Evolutionary conservation across 1,140 invertebrate genomes (phyloP), one percentile per base, ranked within the genome.

Genomic region (Gyrodactylus salaris): DNA sequence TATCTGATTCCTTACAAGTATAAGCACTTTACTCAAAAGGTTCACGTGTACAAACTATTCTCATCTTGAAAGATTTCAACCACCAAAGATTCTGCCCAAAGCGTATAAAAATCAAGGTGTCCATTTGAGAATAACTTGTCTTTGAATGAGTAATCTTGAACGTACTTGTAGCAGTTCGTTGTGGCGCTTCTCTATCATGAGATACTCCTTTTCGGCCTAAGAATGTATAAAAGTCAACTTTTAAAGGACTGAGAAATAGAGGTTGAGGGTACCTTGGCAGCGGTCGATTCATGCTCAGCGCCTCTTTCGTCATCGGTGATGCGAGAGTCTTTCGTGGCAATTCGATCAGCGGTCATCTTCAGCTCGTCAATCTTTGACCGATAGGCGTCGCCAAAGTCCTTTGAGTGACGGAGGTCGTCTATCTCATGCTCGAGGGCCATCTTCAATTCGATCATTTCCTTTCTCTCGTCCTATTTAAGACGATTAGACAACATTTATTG

Each of bases 381-480:
- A 25, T 74, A 74, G 20, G 23, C 23, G 20, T 72, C 69, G 1
- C 27, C 70, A 21, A 73, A 70, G 24, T 26, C 21, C n/a, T 69
- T 74, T 7, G 69, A 68, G 19, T 20, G 69, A n/a, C 74, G 19
- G 21, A 74, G 25, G 20, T 74, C 74, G n/a, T 74, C 74, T 21
- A 73, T 74, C 25, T 74, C 74, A 2, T 22, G 24, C 25, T 74
- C 74, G 21, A 74, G 25, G 21, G 25, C 25, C 1, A 54, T 54
- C 24, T 74, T 74, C 27, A 24, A 23, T n/a, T 74, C 72, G 20
- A 68, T 26, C 19, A 74, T 72, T 25, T 74, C 74, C 26, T 24
- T 20, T 21, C 34, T 23, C 25, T 74, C 74, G 34, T 73, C 74
- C 70, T 73, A 70, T n/a, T n/a, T n/a, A n/a, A n/a, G n/a, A n/a